Percentiles rank a stretch among this genome's conserved stretches.
Conservation (phyloP, 1,140 invertebrate species). For the Parasteatoda tepidariorum region DNA sequence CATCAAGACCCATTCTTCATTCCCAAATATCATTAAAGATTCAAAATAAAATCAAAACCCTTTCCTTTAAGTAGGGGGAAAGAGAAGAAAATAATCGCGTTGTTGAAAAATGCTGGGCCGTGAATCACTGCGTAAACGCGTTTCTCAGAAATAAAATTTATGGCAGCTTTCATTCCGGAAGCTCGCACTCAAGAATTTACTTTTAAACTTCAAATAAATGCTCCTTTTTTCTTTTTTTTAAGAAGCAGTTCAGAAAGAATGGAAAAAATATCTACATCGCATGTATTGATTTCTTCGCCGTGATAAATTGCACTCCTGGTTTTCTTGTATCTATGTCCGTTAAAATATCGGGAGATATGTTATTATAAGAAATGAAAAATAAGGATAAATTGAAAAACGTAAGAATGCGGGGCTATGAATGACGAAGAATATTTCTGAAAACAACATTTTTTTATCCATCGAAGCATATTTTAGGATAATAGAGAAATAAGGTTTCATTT, state of each 20-base stretch:
- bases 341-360: slow-evolving; percentile 53
- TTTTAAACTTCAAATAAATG: slow-evolving; percentile 59
- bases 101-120: slow-evolving; percentile 50
- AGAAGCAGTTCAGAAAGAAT: neutral
- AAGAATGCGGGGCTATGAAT: neutral
- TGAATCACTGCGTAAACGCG: slow-evolving; percentile 52
- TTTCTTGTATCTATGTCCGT: slow-evolving; percentile 52
- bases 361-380: slow-evolving; percentile 25
- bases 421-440: neutral
- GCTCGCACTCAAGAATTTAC: slow-evolving; percentile 55
- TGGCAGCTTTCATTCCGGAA: slow-evolving; percentile 50
- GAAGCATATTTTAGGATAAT: neutral
- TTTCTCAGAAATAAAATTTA: slow-evolving; percentile 41
- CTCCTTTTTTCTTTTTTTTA: slow-evolving; percentile 40
- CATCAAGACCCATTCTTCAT: slow-evolving; percentile 41
- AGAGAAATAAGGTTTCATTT: neutral
- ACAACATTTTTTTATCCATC: neutral
- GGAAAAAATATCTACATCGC: slow-evolving; percentile 27
- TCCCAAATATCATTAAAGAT: slow-evolving; percentile 30
- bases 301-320: slow-evolving; percentile 48
- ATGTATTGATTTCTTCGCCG: slow-evolving; percentile 40
- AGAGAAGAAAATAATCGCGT: slow-evolving; percentile 44
- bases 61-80: neutral
- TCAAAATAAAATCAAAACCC: slow-evolving; percentile 27
- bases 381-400: neutral